phyloP scores from a whole-genome alignment of 2,797 vertebrate species.

The Molossus alvarezi region DNA sequence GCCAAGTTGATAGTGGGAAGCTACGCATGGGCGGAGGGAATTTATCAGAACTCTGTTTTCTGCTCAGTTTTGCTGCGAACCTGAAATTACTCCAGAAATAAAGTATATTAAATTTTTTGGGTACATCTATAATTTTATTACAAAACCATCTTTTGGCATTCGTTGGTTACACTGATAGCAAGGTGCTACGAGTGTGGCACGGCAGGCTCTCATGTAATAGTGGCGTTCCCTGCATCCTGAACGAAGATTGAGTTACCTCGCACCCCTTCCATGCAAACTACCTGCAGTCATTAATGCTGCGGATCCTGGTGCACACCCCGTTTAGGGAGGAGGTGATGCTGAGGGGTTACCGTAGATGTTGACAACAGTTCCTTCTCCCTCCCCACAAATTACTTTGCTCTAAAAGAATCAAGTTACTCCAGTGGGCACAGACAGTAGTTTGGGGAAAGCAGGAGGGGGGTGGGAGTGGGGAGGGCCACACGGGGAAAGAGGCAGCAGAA shows the following conservation, averaged over 20 bases:
- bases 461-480: too few species aligned
- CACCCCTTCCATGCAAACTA: neutral
- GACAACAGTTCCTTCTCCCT: constrained; percentile 74
- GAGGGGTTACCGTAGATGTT: constrained; percentile 60
- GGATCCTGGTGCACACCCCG: neutral
- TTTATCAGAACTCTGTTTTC: neutral
- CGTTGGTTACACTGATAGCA: constrained; percentile 80
- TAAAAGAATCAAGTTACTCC: constrained; percentile 5
- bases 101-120: constrained; percentile 30
- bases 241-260: constrained; percentile 54
- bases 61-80: neutral
- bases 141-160: too few species aligned
- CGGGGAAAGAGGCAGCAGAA: constrained; percentile 9
- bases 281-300: constrained; percentile 62
- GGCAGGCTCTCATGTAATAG: constrained; percentile 60
- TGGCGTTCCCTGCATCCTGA: neutral
- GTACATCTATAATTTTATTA: too few species aligned
- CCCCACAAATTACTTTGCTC: constrained; percentile 70
- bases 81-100: neutral
- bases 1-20: neutral
- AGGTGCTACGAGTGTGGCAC: constrained; percentile 54
- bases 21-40: neutral
- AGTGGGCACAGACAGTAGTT: too few species aligned
- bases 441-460: too few species aligned
- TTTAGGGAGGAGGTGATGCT: constrained; percentile 11